A percentile compares a stretch with the other conserved stretches of the same genome.
phyloP scores from a whole-genome alignment of 2,113 vertebrate genomes.

The Illadopsis cleaveri region DNA sequence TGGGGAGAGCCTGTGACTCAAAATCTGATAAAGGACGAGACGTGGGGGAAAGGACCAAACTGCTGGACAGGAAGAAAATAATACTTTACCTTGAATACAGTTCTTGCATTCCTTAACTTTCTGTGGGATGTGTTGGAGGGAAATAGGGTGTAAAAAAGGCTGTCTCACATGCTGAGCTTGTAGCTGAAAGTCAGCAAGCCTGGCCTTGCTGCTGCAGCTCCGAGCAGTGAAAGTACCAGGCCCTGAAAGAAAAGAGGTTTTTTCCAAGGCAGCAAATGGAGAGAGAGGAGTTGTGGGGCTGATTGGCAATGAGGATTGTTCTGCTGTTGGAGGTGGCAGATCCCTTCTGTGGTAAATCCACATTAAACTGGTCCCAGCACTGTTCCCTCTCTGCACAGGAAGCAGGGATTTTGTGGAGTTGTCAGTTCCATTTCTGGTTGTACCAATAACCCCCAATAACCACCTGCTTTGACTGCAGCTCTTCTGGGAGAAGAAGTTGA shows the following conservation, averaged over 20 bases:
- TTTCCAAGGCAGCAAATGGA: neutral
- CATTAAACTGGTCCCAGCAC: neutral
- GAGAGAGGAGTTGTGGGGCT: neutral
- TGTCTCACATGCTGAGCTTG: neutral
- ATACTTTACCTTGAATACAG: neutral
- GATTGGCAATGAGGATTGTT: accelerated
- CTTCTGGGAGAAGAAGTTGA: conserved; percentile 98
- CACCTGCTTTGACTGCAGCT: conserved; percentile 75
- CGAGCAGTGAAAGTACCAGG: neutral
- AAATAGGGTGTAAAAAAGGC: neutral
- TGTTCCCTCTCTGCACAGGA: neutral
- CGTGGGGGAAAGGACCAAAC: neutral
- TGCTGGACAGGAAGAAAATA: neutral
- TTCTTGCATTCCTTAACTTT: neutral
- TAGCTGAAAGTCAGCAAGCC: neutral
- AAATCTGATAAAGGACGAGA: accelerated
- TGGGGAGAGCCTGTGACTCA: neutral
- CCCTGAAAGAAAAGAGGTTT: neutral
- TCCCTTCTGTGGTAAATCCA: neutral
- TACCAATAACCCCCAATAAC: neutral
- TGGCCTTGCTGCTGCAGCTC: neutral
- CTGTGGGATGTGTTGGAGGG: neutral
- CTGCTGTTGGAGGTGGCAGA: neutral
- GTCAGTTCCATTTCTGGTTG: neutral
- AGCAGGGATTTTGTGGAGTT: neutral